Evolutionary conservation across 2,113 vertebrate species (phyloP).

Genomic region (Pavo muticus): DNA sequence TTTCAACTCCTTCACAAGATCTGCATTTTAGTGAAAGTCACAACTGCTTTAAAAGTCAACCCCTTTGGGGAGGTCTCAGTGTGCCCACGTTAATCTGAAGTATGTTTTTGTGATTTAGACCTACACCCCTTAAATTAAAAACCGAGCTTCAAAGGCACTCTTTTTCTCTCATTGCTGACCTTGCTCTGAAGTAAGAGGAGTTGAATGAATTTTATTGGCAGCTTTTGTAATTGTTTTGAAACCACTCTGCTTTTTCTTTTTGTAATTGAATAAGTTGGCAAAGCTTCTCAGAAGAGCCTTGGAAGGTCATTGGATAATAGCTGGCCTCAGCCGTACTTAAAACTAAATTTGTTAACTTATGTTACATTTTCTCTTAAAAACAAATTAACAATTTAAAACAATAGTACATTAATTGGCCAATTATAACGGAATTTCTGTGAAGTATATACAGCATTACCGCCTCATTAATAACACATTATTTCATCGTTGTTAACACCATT

Average conservation of each 20-base stretch:
- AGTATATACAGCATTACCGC: neutral
- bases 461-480: constrained; percentile 40
- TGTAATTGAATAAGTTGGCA: constrained; percentile 49
- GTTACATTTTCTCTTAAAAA: constrained; percentile 44
- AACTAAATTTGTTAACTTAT: constrained; percentile 4
- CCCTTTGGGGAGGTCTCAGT: neutral
- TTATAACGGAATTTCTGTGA: constrained; percentile 28
- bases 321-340: constrained; percentile 42
- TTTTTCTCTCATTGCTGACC: constrained; percentile 20
- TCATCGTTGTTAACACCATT: constrained; percentile 26
- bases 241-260: neutral
- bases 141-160: neutral
- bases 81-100: neutral
- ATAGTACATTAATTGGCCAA: constrained; percentile 12
- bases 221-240: constrained; percentile 70
- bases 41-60: neutral
- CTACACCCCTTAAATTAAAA: neutral
- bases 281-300: constrained; percentile 6
- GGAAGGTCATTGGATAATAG: constrained; percentile 17
- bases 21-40: neutral
- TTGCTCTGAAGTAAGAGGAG: constrained; percentile 27
- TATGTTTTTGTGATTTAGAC: neutral
- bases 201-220: constrained; percentile 63
- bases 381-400: constrained; percentile 47
- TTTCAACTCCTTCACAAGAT: neutral